These are phyloP conservation scores for Dryobates pubescens DNA, from an alignment of 2,797 vertebrate genomes.

Conservation along the genomic window DNA sequence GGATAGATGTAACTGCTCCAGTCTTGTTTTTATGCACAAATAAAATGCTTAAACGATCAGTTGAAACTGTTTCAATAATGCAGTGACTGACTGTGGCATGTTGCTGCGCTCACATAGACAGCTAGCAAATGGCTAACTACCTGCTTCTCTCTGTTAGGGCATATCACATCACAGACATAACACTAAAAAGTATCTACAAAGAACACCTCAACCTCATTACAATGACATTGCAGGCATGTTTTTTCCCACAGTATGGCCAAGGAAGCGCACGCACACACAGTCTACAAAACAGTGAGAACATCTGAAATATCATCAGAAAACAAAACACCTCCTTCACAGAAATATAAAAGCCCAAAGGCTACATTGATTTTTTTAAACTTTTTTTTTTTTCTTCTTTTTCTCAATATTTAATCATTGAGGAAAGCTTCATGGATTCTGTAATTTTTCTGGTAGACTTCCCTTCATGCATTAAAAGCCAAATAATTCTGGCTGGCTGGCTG, in stretches of 20 bases:
- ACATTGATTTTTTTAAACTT: background rate
- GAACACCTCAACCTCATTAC: background rate
- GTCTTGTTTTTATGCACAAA: background rate
- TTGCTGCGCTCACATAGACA: background rate
- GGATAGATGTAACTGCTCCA: background rate
- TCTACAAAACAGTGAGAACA: background rate
- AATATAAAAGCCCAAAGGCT: background rate
- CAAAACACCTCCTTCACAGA: background rate
- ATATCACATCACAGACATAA: background rate
- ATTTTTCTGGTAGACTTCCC: background rate
- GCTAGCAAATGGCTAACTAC: background rate
- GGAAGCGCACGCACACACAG: background rate
- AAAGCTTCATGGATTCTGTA: background rate
- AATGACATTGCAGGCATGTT: background rate
- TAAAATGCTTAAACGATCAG: background rate
- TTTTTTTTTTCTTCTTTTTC: background rate
- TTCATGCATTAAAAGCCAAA: constrained; percentile 26
- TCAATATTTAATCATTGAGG: background rate
- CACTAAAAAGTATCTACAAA: rapidly evolving
- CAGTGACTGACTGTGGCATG: background rate
- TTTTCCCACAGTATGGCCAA: background rate
- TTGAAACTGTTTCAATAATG: background rate
- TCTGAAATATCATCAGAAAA: background rate
- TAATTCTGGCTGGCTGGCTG: background rate
- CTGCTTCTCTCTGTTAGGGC: background rate